These are phyloP conservation scores for Dusona sp. DNA, from an alignment of 2,888 invertebrate genomes.

Conservation along the genomic window DNA sequence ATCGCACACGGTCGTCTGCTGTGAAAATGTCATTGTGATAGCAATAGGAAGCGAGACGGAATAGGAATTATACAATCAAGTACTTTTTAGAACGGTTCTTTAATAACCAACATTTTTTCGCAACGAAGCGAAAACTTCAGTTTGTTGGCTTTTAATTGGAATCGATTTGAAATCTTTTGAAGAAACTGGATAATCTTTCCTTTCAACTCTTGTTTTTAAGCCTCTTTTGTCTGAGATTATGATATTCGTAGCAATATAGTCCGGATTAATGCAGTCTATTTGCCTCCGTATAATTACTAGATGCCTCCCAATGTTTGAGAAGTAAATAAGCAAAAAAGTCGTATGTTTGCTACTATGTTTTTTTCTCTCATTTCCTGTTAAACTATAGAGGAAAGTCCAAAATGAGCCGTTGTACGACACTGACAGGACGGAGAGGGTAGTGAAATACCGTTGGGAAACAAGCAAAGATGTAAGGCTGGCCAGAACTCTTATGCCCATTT, in stretches of 20 bases:
- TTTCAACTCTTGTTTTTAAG: background rate
- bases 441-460: constrained; percentile 27
- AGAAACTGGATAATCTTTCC: background rate
- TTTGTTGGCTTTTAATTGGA: background rate
- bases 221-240: background rate
- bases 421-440: constrained; percentile 5
- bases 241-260: background rate
- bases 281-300: background rate
- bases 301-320: background rate
- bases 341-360: constrained; percentile 11
- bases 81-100: background rate
- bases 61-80: background rate
- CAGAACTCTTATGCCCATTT: constrained; percentile 17
- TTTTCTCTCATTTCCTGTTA: constrained; percentile 36
- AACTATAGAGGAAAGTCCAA: constrained; percentile 10
- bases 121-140: background rate
- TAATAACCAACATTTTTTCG: background rate
- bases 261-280: background rate
- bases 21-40: background rate
- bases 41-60: background rate
- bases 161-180: background rate
- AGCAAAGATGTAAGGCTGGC: constrained; percentile 13
- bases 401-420: constrained; percentile 11
- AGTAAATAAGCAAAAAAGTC: constrained; percentile 9
- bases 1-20: background rate